Base-by-base conservation (phyloP, 2,888 invertebrate species). In the Plebejus melissa region DNA sequence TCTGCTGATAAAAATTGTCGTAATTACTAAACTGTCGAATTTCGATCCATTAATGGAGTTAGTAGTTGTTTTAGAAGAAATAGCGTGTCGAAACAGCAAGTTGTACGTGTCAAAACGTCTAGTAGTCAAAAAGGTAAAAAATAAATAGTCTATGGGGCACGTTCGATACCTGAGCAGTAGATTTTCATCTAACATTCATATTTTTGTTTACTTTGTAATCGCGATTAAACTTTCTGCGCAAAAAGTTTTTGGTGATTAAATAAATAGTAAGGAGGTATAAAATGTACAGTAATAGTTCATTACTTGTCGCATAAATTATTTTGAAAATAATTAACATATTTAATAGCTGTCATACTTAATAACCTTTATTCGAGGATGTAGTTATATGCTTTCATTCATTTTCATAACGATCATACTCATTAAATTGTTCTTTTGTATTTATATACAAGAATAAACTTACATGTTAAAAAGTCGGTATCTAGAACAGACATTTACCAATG, bases 61-160 rank as follows among this genome's bases (percentile, higher is more conserved):
- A 36, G 13, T 32, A 36, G 4, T 28, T 36, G 22, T 13, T 32
- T 65, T 65, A 65, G 13, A 65, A 65, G 13, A 65, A 65, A 65
- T 65, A 65, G 32, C 11, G 60, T 36, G 65, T 65, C 36, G 32
- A 36, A 65, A 65, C 6, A 65, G 0, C 5, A 65, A 32, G 60
- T 13, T 22, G 65, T 65, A 65, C 65, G 32, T 65, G 65, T 65
- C 65, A 65, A 65, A 65, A 13, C 32, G 65, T 32, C 4, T 65
- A 32, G 5, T 36, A 22, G 32, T 13, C 9, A 1, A 32, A 13
- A 65, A 65, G 32, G 65, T 65, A 13, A 65, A 65, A 65, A 32
- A 65, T 13, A 32, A 65, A 65, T 13, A 2, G 13, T 36, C 13
- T 16, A 65, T 13, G 13, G 13, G 65, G 13, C 65, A 65, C 65